Percentiles rank a stretch among this genome's conserved stretches.
phyloP scores from a whole-genome alignment of 2,797 vertebrate species.

The Mastacembelus armatus region DNA sequence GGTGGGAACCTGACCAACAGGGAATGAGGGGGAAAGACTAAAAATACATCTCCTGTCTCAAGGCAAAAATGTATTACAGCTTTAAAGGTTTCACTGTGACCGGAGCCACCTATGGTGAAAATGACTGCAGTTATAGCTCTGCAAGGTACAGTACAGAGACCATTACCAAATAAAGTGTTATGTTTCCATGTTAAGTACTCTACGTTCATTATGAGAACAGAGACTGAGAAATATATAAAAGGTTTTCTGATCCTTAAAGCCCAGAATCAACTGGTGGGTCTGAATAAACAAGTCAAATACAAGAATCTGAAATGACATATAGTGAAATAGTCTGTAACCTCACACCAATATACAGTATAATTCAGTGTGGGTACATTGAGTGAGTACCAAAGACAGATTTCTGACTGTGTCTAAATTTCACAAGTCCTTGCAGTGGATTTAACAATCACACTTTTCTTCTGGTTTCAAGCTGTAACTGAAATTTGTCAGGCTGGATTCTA shows the following conservation, averaged over 20 bases:
- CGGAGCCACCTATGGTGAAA: conserved; percentile 26
- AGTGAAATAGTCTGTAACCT: conserved; percentile 20
- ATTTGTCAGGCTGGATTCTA: conserved; percentile 46
- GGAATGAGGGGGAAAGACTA: conserved; percentile 1
- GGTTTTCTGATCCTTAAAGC: not conserved
- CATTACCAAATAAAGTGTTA: not conserved
- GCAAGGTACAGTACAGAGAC: not conserved
- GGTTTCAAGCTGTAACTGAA: conserved; percentile 22
- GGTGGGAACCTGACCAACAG: conserved; percentile 17
- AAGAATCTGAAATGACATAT: conserved; percentile 1
- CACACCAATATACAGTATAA: conserved; percentile 23
- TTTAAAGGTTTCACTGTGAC: conserved; percentile 12
- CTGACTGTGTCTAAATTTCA: conserved; percentile 25
- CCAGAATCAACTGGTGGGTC: not conserved
- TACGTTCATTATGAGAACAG: not conserved
- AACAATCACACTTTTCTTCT: conserved; percentile 40
- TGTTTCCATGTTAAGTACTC: not conserved
- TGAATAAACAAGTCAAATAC: conserved; percentile 12
- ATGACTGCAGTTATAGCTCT: conserved; percentile 6
- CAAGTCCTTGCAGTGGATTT: conserved; percentile 21
- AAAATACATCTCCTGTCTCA: conserved; percentile 40
- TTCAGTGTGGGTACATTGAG: conserved; percentile 11
- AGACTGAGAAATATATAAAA: not conserved
- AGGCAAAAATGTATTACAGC: conserved; percentile 5
- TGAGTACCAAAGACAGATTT: conserved; percentile 38